These are phyloP conservation scores for Ectemnius continuus DNA, from an alignment of 2,888 invertebrate species.

Conservation along the genomic window DNA sequence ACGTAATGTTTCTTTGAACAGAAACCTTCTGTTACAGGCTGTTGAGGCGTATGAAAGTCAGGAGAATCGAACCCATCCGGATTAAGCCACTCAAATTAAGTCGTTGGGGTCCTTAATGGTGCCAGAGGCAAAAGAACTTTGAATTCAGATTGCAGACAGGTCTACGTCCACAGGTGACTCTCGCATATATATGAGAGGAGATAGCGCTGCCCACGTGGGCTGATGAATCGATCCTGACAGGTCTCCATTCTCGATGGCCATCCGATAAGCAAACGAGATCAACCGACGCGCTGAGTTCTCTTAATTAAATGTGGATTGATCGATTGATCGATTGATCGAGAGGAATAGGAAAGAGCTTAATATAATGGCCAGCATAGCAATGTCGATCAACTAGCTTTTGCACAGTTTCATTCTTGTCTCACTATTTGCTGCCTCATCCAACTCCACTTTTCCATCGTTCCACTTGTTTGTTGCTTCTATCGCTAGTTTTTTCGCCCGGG, in stretches of 20 bases:
- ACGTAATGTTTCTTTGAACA: too few species aligned
- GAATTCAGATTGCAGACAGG: conserved; percentile 31
- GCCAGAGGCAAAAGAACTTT: conserved; percentile 11
- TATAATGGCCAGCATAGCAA: conserved; percentile 39
- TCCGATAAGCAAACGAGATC: conserved; percentile 58
- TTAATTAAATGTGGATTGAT: conserved; percentile 62
- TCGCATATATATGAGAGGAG: conserved; percentile 28
- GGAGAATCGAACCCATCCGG: too few species aligned
- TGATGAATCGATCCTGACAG: conserved; percentile 38
- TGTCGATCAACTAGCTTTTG: conserved; percentile 54
- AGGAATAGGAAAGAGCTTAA: conserved; percentile 13
- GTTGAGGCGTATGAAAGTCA: too few species aligned
- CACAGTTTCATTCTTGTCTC: conserved; percentile 46
- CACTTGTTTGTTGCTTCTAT: conserved; percentile 7
- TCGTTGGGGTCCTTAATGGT: neutral
- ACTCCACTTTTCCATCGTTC: conserved; percentile 14
- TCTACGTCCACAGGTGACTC: neutral
- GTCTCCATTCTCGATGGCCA: conserved; percentile 39
- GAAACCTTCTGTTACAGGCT: too few species aligned
- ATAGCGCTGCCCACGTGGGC: conserved; percentile 36
- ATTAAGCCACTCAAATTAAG: too few species aligned
- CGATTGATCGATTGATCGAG: conserved; percentile 34
- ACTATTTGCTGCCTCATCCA: conserved; percentile 44
- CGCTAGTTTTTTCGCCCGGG: conserved; percentile 11
- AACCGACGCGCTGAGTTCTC: conserved; percentile 41